A percentile compares a stretch with the other conserved stretches of the same genome.
Evolutionary conservation across 2,888 invertebrate species (phyloP).

Genomic region (Platycnemis pennipes): DNA sequence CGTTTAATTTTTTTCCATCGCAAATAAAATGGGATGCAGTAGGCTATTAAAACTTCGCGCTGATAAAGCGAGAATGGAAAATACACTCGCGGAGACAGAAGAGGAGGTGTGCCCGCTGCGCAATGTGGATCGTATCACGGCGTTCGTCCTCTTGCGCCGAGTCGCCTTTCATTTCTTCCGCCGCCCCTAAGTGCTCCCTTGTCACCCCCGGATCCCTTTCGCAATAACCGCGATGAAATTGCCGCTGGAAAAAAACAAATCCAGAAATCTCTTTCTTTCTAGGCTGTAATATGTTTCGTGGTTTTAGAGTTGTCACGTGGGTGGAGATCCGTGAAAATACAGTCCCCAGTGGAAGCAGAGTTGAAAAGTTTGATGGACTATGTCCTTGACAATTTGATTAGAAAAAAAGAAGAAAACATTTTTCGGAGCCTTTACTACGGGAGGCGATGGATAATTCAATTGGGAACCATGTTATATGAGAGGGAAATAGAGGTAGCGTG

Average conservation of each 20-base stretch:
- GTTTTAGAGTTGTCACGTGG: not conserved
- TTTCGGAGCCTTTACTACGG: not conserved
- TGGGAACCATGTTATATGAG: not conserved
- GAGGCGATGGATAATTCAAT: not conserved
- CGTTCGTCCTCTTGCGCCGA: not conserved
- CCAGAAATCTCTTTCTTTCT: not conserved
- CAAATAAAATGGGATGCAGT: not conserved
- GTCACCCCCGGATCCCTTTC: not conserved
- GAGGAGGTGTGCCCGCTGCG: not conserved
- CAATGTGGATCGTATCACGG: not conserved
- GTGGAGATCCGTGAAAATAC: not conserved
- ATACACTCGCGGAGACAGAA: not conserved
- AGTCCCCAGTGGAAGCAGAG: not conserved
- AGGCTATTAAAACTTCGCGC: not conserved
- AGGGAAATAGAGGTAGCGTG: not conserved
- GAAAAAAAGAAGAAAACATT: not conserved
- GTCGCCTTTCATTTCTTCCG: not conserved
- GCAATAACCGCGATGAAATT: constrained; percentile 17
- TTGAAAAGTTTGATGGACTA: not conserved
- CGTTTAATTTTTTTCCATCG: too few species aligned
- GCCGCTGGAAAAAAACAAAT: not conserved
- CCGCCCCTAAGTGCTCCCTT: not conserved
- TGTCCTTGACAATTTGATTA: constrained; percentile 9
- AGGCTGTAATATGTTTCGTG: not conserved
- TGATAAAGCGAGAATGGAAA: not conserved